phyloP scores from a whole-genome alignment of 2,888 invertebrate species.

The Strigamia crassipes region DNA sequence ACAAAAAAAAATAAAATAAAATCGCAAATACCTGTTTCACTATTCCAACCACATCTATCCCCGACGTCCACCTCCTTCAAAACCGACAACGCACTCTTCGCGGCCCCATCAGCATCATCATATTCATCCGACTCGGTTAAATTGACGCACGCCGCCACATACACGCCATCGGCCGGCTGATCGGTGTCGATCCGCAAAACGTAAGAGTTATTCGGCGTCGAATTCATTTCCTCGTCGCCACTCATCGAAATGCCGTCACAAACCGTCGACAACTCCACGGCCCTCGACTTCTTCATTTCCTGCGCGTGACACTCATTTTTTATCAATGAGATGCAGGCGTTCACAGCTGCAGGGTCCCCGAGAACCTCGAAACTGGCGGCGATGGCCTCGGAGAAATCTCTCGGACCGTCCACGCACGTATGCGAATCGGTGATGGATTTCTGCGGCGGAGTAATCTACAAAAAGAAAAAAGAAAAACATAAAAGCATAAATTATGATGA shows the following conservation, averaged over 20 bases:
- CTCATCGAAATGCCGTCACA: neutral
- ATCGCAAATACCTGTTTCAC: too few species aligned
- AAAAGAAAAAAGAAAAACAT: neutral
- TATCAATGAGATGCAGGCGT: neutral
- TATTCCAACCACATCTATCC: too few species aligned
- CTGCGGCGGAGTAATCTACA: neutral
- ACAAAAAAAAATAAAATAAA: too few species aligned
- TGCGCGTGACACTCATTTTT: neutral
- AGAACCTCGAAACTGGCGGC: neutral
- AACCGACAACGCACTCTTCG: neutral
- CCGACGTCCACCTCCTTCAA: too few species aligned
- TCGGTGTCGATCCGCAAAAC: neutral
- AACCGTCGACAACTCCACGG: neutral
- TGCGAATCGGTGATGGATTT: conserved; percentile 23
- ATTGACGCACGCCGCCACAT: neutral
- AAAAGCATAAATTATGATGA: too few species aligned
- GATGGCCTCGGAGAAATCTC: conserved; percentile 13
- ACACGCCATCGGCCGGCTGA: neutral
- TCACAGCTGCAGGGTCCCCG: neutral
- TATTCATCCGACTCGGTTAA: neutral
- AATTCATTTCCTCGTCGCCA: neutral
- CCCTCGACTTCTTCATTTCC: neutral
- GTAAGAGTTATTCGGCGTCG: neutral
- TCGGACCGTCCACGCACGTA: neutral
- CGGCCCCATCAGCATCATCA: neutral